Conservation (phyloP, 2,888 invertebrate genomes). For the Aporophyla lueneburgensis region DNA sequence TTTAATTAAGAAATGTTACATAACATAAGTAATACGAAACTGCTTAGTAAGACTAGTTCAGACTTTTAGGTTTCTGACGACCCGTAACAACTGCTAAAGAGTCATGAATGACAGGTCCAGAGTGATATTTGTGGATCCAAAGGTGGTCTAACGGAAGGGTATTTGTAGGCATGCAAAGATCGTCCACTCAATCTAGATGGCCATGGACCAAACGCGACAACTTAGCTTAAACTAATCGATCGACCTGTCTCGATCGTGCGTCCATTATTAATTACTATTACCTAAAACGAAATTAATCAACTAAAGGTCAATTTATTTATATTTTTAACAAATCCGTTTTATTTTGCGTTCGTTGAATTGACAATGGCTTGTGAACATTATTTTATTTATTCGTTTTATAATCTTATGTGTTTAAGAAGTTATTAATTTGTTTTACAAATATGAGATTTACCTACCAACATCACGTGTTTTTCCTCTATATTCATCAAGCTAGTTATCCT, state of each 20-base stretch:
- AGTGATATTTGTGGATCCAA: too few species aligned
- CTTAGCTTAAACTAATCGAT: too few species aligned
- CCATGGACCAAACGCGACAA: too few species aligned
- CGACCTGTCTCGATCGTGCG: too few species aligned
- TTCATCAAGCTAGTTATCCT: constrained; percentile 5
- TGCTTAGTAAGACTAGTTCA: not conserved
- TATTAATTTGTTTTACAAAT: not conserved
- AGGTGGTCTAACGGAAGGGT: not conserved
- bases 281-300: not conserved
- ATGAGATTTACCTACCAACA: not conserved
- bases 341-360: not conserved
- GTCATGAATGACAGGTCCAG: not conserved
- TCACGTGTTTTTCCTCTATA: not conserved
- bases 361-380: not conserved
- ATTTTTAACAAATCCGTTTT: constrained; percentile 4
- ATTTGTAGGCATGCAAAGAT: too few species aligned
- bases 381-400: not conserved
- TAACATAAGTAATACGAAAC: too few species aligned
- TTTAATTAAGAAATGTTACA: too few species aligned
- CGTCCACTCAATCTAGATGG: too few species aligned
- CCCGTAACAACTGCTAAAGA: not conserved
- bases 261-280: too few species aligned
- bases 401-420: not conserved
- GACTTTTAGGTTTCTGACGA: not conserved
- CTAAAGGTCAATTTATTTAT: not conserved